A percentile compares a stretch with the other conserved stretches of the same genome.
Evolutionary conservation across 2,797 vertebrate genomes (phyloP).

Genomic region (Numenius phaeopus): DNA sequence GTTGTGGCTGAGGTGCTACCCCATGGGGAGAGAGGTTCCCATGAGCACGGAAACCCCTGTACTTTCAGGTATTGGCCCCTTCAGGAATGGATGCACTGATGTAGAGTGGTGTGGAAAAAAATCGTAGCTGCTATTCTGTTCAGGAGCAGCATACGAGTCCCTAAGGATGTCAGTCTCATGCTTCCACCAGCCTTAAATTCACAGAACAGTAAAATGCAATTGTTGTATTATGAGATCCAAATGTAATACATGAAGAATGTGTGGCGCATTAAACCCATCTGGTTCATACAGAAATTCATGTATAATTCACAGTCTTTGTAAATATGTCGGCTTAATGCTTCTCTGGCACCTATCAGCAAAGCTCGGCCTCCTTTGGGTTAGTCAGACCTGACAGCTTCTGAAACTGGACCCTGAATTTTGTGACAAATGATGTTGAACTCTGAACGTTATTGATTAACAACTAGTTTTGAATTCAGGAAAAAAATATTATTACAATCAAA

Average conservation of each 20-base stretch:
- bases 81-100: not conserved
- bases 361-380: not conserved
- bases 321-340: constrained; percentile 25
- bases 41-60: not conserved
- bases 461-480: not conserved
- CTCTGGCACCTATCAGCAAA: not conserved
- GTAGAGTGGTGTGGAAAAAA: not conserved
- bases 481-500: not conserved
- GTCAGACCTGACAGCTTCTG: constrained; percentile 13
- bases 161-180: not conserved
- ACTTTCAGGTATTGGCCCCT: not conserved
- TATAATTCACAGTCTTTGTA: constrained; percentile 51
- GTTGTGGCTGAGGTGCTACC: not conserved
- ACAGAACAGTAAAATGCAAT: not conserved
- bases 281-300: constrained; percentile 32
- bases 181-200: not conserved
- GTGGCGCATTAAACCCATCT: not conserved
- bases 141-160: not conserved
- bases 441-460: not conserved
- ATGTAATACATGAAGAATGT: not conserved
- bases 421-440: not conserved
- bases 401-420: not conserved
- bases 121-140: accelerated
- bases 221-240: constrained; percentile 1
- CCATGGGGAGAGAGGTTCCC: not conserved